A percentile compares a stretch with the other conserved stretches of the same genome.
These are phyloP conservation scores for Eurois occulta DNA, from an alignment of 2,888 invertebrate genomes.

Conservation along the genomic window DNA sequence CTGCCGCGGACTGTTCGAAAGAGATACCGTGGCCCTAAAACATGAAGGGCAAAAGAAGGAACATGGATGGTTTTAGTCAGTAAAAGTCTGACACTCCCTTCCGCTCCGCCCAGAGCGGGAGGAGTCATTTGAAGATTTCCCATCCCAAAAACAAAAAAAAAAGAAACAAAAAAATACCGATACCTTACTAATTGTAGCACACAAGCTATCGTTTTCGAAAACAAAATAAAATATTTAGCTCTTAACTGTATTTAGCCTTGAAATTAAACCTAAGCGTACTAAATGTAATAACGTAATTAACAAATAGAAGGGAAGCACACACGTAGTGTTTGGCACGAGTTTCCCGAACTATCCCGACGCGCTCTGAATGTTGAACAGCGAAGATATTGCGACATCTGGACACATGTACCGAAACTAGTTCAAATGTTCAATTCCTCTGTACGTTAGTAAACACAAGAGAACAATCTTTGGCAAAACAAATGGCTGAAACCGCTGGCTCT, in stretches of 20 bases:
- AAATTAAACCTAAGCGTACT: conserved; percentile 34
- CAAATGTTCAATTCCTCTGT: conserved; percentile 52
- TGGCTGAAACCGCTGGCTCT: conserved; percentile 28
- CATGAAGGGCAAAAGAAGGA: too few species aligned
- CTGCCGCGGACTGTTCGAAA: too few species aligned
- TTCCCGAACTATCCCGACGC: conserved; percentile 66
- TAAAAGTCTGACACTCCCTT: too few species aligned
- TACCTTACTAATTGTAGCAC: background rate
- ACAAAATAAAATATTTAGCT: conserved; percentile 16
- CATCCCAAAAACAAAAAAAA: too few species aligned
- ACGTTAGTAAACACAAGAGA: conserved; percentile 37
- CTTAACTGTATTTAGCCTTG: conserved; percentile 19
- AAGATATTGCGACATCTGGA: conserved; percentile 66
- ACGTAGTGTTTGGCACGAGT: conserved; percentile 61
- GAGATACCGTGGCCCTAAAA: too few species aligned
- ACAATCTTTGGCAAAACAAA: conserved; percentile 38
- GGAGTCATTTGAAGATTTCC: too few species aligned
- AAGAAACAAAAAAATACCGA: too few species aligned
- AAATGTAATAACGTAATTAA: conserved; percentile 58
- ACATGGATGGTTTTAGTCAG: too few species aligned
- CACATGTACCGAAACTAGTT: conserved; percentile 33
- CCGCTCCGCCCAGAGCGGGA: too few species aligned
- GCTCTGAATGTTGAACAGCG: conserved; percentile 56
- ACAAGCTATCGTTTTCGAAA: background rate
- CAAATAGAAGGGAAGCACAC: conserved; percentile 47